Base-by-base conservation (phyloP, 2,888 invertebrate genomes). In the Drosophila borealis region DNA sequence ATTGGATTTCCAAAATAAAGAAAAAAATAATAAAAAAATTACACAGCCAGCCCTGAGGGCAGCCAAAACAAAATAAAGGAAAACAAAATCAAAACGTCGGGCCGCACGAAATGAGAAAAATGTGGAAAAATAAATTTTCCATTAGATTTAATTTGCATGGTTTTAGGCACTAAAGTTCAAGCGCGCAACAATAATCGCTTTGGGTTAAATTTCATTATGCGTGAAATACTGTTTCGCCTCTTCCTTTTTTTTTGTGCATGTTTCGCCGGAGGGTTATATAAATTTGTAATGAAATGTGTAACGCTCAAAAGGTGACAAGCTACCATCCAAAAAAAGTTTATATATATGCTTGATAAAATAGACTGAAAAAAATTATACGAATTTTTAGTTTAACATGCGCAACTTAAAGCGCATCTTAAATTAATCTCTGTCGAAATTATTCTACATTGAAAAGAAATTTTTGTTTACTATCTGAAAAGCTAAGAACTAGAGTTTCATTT, bases 101-200 rank as follows among this genome's bases (percentile, higher is more conserved):
- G 19, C 39, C 17, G 45, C 25, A 33, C 33, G 25, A 56, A 67
- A 57, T 37, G 61, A 51, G 36, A 63, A 64, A 75, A 75, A 60
- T 78, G 75, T 68, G 67, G 55, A 71, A 77, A 80, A 85, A 85
- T 82, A 81, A 59, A 79, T 85, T 85, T 84, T 87, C 72, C 85
- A 87, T 85, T 78, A 79, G 82, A 85, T 82, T 82, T 85, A 77
- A 82, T 85, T 85, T 85, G 70, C 79, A 75, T 87, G 80, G 81
- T 80, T 84, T 85, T 81, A 87, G 88, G 81, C 82, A 59, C 57
- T 59, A 21, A 70, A 63, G 46, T 51, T 61, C 50, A 49, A 51
- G 55, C 56, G 25, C 50, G 17, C 21, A 45, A 17, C 51, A 44
- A 55, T 65, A 70, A 72, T 59, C 64, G 68, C 64, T 74, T 65